Percentiles rank a stretch among this genome's conserved stretches.
Conservation (phyloP, 2,888 invertebrate species). For the Tipula confusa region DNA sequence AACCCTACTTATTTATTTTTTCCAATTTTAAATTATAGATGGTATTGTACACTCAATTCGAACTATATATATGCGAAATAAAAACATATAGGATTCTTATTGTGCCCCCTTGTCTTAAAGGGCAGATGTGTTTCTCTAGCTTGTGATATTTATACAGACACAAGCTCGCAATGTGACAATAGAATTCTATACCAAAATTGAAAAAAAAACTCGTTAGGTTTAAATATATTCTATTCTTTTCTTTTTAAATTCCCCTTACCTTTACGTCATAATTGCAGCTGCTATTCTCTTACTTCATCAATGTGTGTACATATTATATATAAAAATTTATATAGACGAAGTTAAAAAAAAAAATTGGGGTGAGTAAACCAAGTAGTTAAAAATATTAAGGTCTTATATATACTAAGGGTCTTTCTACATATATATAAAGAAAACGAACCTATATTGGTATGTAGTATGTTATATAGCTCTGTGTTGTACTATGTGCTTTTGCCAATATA, state of each 20-base stretch:
- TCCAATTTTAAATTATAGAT: conserved; percentile 1
- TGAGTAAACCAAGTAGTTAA: conserved; percentile 28
- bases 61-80: background rate
- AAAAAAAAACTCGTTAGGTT: conserved; percentile 28
- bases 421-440: background rate
- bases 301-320: background rate
- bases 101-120: conserved; percentile 30
- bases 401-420: conserved; percentile 26
- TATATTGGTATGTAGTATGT: conserved; percentile 1
- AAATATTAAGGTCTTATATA: background rate
- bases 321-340: no score
- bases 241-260: conserved; percentile 31
- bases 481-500: background rate
- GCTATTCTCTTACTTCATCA: conserved; percentile 32
- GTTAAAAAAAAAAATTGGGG: conserved; percentile 21
- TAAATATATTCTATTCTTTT: conserved; percentile 8
- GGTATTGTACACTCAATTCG: background rate
- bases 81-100: conserved; percentile 31
- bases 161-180: conserved; percentile 28
- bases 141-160: conserved; percentile 26
- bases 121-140: conserved; percentile 30
- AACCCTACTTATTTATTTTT: background rate
- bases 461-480: background rate
- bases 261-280: conserved; percentile 32
- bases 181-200: conserved; percentile 26